A percentile compares a stretch with the other conserved stretches of the same genome.
Conservation (phyloP, 64 coral and sea anemone genomes). For the Hydrozoanthus tunicans region DNA sequence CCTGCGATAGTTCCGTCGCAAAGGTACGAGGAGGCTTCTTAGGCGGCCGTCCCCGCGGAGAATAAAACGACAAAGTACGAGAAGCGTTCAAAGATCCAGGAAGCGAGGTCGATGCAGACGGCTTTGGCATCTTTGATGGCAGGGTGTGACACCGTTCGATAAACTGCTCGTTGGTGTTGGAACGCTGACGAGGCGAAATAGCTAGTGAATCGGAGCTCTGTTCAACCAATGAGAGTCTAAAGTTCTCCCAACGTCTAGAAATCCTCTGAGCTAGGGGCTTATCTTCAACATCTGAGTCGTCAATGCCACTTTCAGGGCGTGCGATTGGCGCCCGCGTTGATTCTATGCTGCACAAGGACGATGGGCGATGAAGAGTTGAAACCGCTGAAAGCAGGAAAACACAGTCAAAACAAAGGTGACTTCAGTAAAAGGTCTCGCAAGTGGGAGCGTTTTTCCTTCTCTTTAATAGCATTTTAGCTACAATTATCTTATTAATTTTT, state of each 20-base stretch:
- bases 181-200: background rate
- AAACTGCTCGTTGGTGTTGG: conserved; percentile 9
- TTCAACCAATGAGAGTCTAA: conserved; percentile 39
- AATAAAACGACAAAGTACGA: conserved; percentile 39
- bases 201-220: conserved; percentile 37
- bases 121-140: conserved; percentile 4
- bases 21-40: conserved; percentile 46
- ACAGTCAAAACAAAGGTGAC: background rate
- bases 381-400: background rate
- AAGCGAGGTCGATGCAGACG: conserved; percentile 31
- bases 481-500: too few species aligned
- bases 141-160: conserved; percentile 10
- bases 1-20: conserved; percentile 20
- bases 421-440: background rate
- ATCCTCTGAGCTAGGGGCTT: conserved; percentile 18
- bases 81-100: conserved; percentile 43
- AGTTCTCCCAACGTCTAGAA: conserved; percentile 52
- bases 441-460: too few species aligned
- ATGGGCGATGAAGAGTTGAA: background rate
- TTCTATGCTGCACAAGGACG: conserved; percentile 34
- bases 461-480: too few species aligned
- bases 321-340: conserved; percentile 42
- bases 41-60: conserved; percentile 30
- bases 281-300: conserved; percentile 41
- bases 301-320: conserved; percentile 45